A percentile compares a stretch with the other conserved stretches of the same genome.
Evolutionary conservation across 2,888 invertebrate genomes (phyloP).

Genomic region (Pristionchus mayeri): DNA sequence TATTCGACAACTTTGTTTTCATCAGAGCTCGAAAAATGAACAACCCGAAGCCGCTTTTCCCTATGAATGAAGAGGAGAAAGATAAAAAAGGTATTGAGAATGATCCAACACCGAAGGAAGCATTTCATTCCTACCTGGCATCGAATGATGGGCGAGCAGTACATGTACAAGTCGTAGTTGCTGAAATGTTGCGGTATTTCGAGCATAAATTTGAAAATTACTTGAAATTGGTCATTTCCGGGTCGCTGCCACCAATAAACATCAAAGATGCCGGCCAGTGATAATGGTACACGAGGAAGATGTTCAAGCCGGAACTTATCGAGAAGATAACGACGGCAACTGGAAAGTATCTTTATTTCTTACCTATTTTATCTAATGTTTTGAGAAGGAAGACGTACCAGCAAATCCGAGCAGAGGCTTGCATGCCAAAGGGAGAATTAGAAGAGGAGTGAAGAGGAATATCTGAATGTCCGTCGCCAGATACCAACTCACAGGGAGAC

Average conservation of each 20-base stretch:
- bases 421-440: constrained; percentile 49
- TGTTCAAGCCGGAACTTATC: constrained; percentile 46
- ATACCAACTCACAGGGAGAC: constrained; percentile 48
- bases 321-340: neutral
- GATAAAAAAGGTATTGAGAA: too few species aligned
- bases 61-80: too few species aligned
- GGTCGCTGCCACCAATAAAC: neutral
- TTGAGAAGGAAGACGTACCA: neutral
- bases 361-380: neutral
- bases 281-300: constrained; percentile 49
- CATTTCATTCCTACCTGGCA: constrained; percentile 23
- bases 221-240: neutral
- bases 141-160: constrained; percentile 50
- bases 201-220: neutral
- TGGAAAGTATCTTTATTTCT: neutral
- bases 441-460: constrained; percentile 50
- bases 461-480: constrained; percentile 52
- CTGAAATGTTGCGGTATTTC: neutral
- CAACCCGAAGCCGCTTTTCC: too few species aligned
- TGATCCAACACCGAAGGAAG: too few species aligned
- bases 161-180: constrained; percentile 49
- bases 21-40: too few species aligned
- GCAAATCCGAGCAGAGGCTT: constrained; percentile 48
- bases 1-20: neutral
- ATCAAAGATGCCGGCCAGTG: constrained; percentile 29